Evolutionary conservation across 2,888 invertebrate genomes (phyloP).

Genomic region (Philereme transversata): DNA sequence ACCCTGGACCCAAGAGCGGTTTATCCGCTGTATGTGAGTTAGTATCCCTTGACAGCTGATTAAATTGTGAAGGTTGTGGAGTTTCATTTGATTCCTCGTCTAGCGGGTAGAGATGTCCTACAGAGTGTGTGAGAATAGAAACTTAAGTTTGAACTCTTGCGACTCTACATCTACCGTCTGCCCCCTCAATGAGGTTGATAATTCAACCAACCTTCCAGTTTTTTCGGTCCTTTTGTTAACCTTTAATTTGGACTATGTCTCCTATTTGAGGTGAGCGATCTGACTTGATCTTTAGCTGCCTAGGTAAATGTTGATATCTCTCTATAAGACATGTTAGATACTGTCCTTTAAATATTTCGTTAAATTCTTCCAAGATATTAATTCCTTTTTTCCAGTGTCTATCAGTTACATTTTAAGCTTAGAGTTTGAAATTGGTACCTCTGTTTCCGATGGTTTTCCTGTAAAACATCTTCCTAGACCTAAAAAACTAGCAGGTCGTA

Average conservation of each 20-base stretch:
- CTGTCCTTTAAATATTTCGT: constrained; percentile 4
- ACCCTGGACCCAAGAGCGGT: no score
- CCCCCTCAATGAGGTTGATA: constrained; percentile 1
- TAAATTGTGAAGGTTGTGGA: no score
- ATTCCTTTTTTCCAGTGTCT: constrained; percentile 10
- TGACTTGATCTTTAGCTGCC: neutral
- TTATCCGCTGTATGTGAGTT: no score
- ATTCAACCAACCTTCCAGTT: constrained; percentile 34
- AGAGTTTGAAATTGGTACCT: neutral
- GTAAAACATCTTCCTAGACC: neutral
- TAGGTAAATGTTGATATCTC: neutral
- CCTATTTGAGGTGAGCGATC: neutral
- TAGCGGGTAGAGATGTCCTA: no score
- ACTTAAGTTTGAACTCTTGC: constrained; percentile 12
- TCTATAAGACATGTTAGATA: neutral
- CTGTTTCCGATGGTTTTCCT: neutral
- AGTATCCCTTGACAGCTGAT: no score
- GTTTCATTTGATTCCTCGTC: no score
- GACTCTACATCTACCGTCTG: constrained; percentile 23
- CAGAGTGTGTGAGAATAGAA: no score
- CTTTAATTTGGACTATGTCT: constrained; percentile 27
- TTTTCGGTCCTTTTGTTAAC: constrained; percentile 15
- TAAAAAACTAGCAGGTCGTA: neutral
- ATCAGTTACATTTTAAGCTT: neutral
- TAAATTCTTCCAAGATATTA: constrained; percentile 8